Base-by-base conservation (phyloP, 2,888 invertebrate species). In the Caenorhabditis uteleia region DNA sequence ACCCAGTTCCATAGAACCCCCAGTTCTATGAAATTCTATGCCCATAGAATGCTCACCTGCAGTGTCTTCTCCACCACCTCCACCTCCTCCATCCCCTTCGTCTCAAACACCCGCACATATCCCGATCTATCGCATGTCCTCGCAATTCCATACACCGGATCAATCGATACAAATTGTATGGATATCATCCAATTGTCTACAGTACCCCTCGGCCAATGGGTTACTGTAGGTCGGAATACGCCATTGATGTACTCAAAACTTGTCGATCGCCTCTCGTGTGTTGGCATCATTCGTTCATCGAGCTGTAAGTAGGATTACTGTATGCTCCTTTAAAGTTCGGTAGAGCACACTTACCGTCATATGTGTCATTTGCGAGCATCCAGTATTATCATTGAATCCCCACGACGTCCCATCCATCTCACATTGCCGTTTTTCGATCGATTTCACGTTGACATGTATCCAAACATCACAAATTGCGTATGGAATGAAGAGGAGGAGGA, bases 141-240 rank as follows among this genome's bases (percentile, higher is more conserved):
- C n/a, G 57, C 53, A 12, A 64, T 16, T n/a, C 64, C 64, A 39
- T 64, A 64, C 2, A 64, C 57, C n/a, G 64, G 64, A 31, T 64
- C 64, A 12, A 64, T 45, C 5, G 57, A 55, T 16, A 64, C 26
- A 36, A 64, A 64, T 38, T 64, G 56, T 36, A 64, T 57, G 14
- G 64, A 51, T 5, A 64, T 12, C 57, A 57, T 57, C 64, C 64
- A 64, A 47, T 64, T 49, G n/a, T 25, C 23, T 16, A 64, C 34
- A 27, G 48, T 38, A 40, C 64, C 64, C 21, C 48, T 43, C 20
- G 57, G 53, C 56, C 56, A 64, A 25, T 57, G 57, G 12, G 64
- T 57, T 10, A 57, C 56, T 6, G 57, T 64, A 1, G 64, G 55
- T 5, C 57, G 43, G 16, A 29, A 14, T 6, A 48, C 53, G 2